Evolutionary conservation across 2,113 vertebrate species (phyloP).

Genomic region (Phalacrocorax brasilianus): DNA sequence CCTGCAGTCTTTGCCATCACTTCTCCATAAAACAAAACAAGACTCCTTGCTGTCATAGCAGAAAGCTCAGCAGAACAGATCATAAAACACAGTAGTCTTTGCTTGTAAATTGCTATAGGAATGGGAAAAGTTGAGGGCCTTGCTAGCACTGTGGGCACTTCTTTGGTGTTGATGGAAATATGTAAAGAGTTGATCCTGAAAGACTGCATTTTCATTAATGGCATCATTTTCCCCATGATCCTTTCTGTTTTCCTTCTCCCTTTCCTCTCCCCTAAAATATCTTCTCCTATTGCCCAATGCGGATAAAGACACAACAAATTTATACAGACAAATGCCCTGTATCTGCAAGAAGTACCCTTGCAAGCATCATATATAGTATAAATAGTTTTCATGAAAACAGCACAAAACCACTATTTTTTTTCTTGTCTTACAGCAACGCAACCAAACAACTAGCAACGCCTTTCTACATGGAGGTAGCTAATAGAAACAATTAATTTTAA

Average conservation of each 20-base stretch:
- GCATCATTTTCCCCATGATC: background rate
- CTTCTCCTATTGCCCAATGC: background rate
- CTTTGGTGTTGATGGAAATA: background rate
- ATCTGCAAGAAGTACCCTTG: background rate
- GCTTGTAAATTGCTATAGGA: background rate
- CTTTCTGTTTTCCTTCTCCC: background rate
- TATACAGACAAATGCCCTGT: background rate
- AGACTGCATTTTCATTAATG: background rate
- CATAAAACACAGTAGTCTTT: background rate
- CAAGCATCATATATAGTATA: background rate
- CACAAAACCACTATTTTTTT: fast-evolving
- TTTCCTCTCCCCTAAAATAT: background rate
- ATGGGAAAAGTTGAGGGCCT: background rate
- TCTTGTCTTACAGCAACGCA: background rate
- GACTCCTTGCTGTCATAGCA: background rate
- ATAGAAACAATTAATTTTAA: background rate
- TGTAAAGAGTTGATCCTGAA: background rate
- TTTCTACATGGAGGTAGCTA: background rate
- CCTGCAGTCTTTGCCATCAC: background rate
- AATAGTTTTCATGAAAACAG: background rate
- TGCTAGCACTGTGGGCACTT: background rate
- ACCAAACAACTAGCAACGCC: background rate
- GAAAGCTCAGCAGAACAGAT: background rate
- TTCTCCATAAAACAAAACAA: conserved; percentile 4
- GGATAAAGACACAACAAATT: background rate